phyloP scores from a whole-genome alignment of 1,140 invertebrate genomes.

The Coptotermes formosanus region DNA sequence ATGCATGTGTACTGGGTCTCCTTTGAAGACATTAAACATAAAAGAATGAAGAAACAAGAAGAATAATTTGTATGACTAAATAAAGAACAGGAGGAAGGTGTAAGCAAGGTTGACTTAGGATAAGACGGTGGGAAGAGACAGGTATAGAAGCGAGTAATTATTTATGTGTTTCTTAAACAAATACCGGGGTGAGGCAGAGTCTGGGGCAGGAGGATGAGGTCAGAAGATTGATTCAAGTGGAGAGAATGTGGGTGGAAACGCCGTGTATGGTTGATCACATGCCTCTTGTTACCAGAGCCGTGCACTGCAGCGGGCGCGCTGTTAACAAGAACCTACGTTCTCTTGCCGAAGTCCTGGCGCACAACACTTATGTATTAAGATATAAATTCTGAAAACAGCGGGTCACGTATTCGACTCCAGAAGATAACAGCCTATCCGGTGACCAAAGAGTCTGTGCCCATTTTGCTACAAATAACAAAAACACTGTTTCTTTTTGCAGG shows the following conservation, averaged over 20 bases:
- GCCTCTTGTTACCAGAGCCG: background rate
- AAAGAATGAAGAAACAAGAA: background rate
- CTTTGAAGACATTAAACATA: background rate
- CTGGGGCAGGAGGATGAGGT: no score
- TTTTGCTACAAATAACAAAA: no score
- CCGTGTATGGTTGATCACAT: no score
- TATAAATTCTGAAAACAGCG: background rate
- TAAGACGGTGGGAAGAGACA: background rate
- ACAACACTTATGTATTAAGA: no score
- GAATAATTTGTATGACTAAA: background rate
- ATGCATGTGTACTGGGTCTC: background rate
- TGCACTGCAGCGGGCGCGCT: background rate
- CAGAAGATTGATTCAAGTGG: background rate
- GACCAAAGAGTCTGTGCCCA: no score
- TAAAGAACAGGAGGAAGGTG: background rate
- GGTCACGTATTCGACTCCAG: no score
- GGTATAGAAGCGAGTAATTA: background rate
- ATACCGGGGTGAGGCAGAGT: background rate
- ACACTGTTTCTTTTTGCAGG: no score
- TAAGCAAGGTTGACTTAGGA: no score
- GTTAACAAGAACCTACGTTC: background rate
- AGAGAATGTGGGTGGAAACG: background rate
- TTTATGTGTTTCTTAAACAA: conserved; percentile 15
- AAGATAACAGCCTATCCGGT: no score
- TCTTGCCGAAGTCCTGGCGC: no score